Evolutionary conservation across 30 jellyfish, hydroid and myxozoan species (phyloP), one percentile per base, ranked within the genome.

Genomic region (Chironex yamaguchii): DNA sequence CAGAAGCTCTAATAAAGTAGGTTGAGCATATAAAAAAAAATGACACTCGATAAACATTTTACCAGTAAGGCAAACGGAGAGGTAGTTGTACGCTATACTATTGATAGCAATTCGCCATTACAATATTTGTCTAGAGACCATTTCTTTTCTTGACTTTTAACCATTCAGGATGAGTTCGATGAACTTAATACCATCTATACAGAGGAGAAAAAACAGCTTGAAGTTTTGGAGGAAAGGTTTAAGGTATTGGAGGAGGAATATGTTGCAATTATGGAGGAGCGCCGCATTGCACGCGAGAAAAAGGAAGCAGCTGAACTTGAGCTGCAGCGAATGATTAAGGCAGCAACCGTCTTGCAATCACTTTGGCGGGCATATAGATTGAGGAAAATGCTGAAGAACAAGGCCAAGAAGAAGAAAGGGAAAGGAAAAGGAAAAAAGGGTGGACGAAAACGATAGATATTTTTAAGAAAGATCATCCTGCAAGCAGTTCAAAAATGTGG

Each of bases 141-240:
- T 51, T 11, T 78, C 21, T 67, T 67, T 42, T 35, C 42, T 13
- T n/a, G n/a, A n/a, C n/a, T n/a, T n/a, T n/a, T n/a, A n/a, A n/a
- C n/a, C n/a, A n/a, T 22, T 9, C 68, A 95, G 99, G 99, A 95
- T 64, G 99, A 95, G 29, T 49, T 88, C 17, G 99, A 95, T 64
- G 97, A 84, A 64, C 84, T 95, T 23, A 88, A 79, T 42, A 21
- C 72, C 0, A 81, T 82, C 17, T 89, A 95, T 77, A 74, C 94
- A 0, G 99, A 95, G 29, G 99, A 95, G 36, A 89, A 89, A 49
- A 84, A 95, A 20, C 99, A 95, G 49, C 66, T 95, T 29, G 77
- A 87, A 30, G 96, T 70, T 58, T 91, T 95, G 0, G 96, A 89
- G 42, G 88, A 85, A 36, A 90, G 94, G 4, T 95, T 89, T 85